Evolutionary conservation across 1,140 invertebrate species (phyloP), one percentile per base, ranked within the genome.

Genomic region (Meteorus sp.): DNA sequence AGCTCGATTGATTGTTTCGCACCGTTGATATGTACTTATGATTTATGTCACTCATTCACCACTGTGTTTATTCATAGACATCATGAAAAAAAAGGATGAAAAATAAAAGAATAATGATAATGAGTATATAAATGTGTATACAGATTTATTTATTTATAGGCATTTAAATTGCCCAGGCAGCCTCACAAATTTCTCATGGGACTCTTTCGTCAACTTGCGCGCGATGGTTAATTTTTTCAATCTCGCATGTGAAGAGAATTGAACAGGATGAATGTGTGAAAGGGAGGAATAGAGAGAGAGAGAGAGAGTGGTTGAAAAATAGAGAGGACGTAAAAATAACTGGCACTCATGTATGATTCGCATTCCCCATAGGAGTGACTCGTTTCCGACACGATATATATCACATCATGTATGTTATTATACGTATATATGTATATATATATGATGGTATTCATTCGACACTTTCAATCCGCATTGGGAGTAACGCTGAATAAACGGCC

Each of bases 1-100:
- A 56, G 23, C 27, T 47, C 43, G 44, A 56, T 56, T 56, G 25
- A 56, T 56, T 56, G 54, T 56, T 56, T 56, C 54, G 23, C 54
- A 56, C 54, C 27, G n/a, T 27, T 23, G 17, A 20, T 17, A 45
- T 45, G 22, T 45, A 19, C 20, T 7, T 48, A 9, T 9, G n/a
- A 25, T 25, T 39, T 39, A 39, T n/a, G n/a, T n/a, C n/a, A n/a
- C n/a, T 15, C 11, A 39, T 39, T 39, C 35, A 39, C n/a, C 31
- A 33, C n/a, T 2, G n/a, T 33, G 8, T 33, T 33, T n/a, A n/a
- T 33, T 33, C 31, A 33, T 33, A 33, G n/a, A 33, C n/a, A 33
- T 33, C 31, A 9, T 33, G 31, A n/a, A n/a, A n/a, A n/a, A n/a
- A n/a, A n/a, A n/a, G n/a, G n/a, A n/a, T n/a, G n/a, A n/a, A n/a